A percentile compares a stretch with the other conserved stretches of the same genome.
Evolutionary conservation across 2,113 vertebrate species (phyloP).

Genomic region (Ctenodactylus gundi): DNA sequence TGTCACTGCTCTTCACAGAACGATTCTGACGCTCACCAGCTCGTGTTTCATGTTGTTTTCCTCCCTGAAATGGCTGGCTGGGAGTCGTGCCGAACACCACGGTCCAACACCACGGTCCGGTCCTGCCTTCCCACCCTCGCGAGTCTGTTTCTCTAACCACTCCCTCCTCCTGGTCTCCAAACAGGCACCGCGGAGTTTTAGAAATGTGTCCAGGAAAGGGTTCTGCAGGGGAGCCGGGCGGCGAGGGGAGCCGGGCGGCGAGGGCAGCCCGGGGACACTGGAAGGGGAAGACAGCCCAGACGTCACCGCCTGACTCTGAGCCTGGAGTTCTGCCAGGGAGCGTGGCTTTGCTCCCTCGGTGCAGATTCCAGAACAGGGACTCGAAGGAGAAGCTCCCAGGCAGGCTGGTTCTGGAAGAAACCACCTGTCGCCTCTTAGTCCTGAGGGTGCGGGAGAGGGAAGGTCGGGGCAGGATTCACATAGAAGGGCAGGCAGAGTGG

Average conservation of each 20-base stretch:
- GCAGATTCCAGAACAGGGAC: too few species aligned
- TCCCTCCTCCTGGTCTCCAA: too few species aligned
- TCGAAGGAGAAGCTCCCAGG: background rate
- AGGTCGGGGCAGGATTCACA: background rate
- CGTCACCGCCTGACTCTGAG: background rate
- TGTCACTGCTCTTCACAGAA: slow-evolving; percentile 65
- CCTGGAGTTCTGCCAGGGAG: background rate
- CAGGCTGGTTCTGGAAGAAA: background rate
- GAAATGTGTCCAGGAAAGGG: background rate
- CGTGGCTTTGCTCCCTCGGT: too few species aligned
- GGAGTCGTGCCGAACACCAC: background rate
- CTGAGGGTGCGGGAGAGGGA: background rate
- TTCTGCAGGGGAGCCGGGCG: background rate
- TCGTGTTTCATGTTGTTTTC: slow-evolving; percentile 47
- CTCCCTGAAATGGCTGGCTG: background rate
- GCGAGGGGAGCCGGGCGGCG: too few species aligned
- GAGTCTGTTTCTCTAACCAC: too few species aligned
- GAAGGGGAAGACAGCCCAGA: background rate
- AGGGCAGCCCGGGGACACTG: background rate
- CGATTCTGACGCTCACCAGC: slow-evolving; percentile 34
- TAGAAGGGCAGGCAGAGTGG: background rate
- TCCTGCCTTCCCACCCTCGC: too few species aligned
- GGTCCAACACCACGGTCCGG: too few species aligned
- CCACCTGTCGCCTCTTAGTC: background rate
- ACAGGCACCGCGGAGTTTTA: background rate